phyloP scores from a whole-genome alignment of 1,140 invertebrate species.

The Trichomalopsis sarcophagae region DNA sequence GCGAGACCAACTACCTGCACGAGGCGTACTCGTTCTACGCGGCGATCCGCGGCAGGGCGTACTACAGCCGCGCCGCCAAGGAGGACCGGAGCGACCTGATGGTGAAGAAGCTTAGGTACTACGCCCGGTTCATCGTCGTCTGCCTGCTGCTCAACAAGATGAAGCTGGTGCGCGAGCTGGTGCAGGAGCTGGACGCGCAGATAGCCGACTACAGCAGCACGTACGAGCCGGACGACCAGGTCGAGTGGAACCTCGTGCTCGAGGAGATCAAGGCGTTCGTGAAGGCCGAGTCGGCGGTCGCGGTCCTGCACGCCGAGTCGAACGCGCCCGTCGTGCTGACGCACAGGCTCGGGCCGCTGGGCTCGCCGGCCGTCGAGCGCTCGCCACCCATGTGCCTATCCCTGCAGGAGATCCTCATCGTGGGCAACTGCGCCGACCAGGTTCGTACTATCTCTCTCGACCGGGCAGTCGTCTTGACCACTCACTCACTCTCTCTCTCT shows the following conservation, averaged over 20 bases:
- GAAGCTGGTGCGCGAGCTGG: constrained; percentile 93
- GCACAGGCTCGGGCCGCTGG: constrained; percentile 89
- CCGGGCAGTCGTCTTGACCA: no score
- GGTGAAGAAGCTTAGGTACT: constrained; percentile 98
- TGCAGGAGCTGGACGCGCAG: constrained; percentile 92
- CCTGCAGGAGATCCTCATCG: constrained; percentile 95
- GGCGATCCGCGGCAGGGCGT: constrained; percentile 93
- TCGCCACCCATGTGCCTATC: constrained; percentile 89
- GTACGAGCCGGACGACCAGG: constrained; percentile 96
- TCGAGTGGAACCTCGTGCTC: constrained; percentile 96
- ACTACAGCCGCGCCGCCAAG: constrained; percentile 95
- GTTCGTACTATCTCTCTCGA: constrained; percentile 77
- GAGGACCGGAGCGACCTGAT: constrained; percentile 96
- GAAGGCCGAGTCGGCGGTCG: constrained; percentile 92
- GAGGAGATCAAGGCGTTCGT: constrained; percentile 97
- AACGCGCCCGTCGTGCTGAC: constrained; percentile 85
- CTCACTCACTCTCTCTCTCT: no score
- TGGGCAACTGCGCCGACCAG: constrained; percentile 95
- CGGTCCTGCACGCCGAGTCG: constrained; percentile 90
- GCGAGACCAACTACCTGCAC: constrained; percentile 96
- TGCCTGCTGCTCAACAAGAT: constrained; percentile 95
- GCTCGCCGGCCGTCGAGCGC: constrained; percentile 91
- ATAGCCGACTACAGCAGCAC: constrained; percentile 95
- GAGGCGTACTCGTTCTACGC: constrained; percentile 98
- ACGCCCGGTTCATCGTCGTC: constrained; percentile 97